Evolutionary conservation across 2,113 vertebrate species (phyloP).

Genomic region (Mellivora capensis): DNA sequence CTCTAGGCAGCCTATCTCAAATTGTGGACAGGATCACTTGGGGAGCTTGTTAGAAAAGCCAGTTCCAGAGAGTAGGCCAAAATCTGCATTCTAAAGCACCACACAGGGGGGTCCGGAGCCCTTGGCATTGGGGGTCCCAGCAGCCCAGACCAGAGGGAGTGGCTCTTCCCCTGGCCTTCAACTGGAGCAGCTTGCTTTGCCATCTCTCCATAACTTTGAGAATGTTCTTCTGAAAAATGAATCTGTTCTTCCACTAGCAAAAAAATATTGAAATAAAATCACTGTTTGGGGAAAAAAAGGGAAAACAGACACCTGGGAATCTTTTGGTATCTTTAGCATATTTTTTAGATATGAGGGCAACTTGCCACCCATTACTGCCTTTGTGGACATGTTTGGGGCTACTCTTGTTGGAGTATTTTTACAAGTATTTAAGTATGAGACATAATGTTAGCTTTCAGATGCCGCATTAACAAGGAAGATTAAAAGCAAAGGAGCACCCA

Average conservation of each 20-base stretch:
- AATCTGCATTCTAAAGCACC: background rate
- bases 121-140: background rate
- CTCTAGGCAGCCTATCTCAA: background rate
- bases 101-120: background rate
- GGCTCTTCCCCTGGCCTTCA: background rate
- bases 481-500: background rate
- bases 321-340: background rate
- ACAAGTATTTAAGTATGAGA: background rate
- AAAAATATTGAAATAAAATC: background rate
- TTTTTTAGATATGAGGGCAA: background rate
- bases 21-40: background rate
- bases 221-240: background rate
- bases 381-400: background rate
- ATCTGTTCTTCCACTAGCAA: background rate
- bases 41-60: slow-evolving; percentile 3
- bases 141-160: background rate
- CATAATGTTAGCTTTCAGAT: background rate
- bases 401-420: background rate
- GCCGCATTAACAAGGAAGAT: background rate
- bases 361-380: background rate
- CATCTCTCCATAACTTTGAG: background rate
- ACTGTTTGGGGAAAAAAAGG: background rate
- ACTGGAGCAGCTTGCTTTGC: background rate
- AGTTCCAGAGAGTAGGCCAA: background rate
- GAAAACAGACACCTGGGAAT: background rate